Evolutionary conservation across 35 echinoderm and acorn worm genomes (phyloP), one percentile per base, ranked within the genome.

Genomic region (Ptychodera flava): DNA sequence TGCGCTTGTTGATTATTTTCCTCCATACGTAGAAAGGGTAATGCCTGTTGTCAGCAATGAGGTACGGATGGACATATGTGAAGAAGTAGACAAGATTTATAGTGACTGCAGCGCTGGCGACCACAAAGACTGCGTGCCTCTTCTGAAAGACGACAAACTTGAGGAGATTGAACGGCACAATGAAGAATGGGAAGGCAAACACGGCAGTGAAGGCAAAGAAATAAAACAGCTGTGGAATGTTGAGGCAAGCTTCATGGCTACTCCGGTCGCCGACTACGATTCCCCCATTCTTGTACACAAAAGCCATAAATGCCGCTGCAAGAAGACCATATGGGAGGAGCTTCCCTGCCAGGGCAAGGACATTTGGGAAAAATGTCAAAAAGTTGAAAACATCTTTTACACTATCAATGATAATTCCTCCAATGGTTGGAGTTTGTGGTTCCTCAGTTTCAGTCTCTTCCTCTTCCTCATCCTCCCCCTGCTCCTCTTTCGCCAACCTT

Each of bases 31-130:
- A 94, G 77, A 94, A 99, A 16, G 94, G 87, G 80, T 92, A 90
- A 77, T 99, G 96, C 30, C 96, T 80, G 88, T 99, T 99, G 83
- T 99, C 96, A 16, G 96, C 93, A 27, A 99, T 76, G 1, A 99
- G 90, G 77, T 92, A 99, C 28, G 88, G 83, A 78, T 99, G 96
- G 22, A 92, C 93, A 75, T 91, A 99, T 16, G 92, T 94, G 0
- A 94, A 94, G 31, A 87, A 84, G 82, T 86, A 79, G 36, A 99
- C 84, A 6, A 64, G 6, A 64, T 12, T 12, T 6, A 64, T 64
- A 12, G 45, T 22, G 6, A 64, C 6, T 6, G 22, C 22, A 22
- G 45, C 45, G 22, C 6, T 12, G 33, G 80, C 37, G 32, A 88
- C 81, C 31, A 89, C 15, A 36, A 87, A 88, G 12, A 94, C 31